A percentile compares a stretch with the other conserved stretches of the same genome.
These are phyloP conservation scores for Amniataba percoides DNA, from an alignment of 2,797 vertebrate species.

Conservation along the genomic window DNA sequence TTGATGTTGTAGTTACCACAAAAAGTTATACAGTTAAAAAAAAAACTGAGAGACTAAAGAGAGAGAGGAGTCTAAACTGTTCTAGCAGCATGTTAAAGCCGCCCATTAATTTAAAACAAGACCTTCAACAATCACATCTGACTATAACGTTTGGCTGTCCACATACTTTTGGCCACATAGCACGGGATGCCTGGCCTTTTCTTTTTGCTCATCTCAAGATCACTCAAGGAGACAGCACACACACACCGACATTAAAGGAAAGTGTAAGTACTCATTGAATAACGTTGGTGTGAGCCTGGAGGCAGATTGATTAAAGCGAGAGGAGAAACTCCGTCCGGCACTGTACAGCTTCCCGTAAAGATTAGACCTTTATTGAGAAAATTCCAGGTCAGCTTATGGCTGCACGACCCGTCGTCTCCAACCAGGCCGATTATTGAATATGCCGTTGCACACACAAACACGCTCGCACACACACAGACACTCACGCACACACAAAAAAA, in stretches of 20 bases:
- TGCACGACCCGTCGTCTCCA: slow-evolving; percentile 80
- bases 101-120: not conserved
- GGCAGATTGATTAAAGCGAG: slow-evolving; percentile 39
- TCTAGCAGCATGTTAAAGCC: not conserved
- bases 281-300: slow-evolving; percentile 4
- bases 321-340: slow-evolving; percentile 55
- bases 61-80: not conserved
- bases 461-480: slow-evolving; percentile 26
- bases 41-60: too few relatives aligned
- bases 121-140: not conserved
- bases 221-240: not conserved
- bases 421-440: slow-evolving; percentile 79
- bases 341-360: slow-evolving; percentile 82
- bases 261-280: not conserved
- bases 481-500: not conserved
- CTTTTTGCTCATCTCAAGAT: slow-evolving; percentile 2
- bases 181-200: not conserved
- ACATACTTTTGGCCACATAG: not conserved
- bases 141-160: not conserved
- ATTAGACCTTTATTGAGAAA: slow-evolving; percentile 91
- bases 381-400: slow-evolving; percentile 91
- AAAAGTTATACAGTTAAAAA: not conserved
- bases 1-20: too few relatives aligned
- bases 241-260: not conserved
- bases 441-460: slow-evolving; percentile 56